Conservation (phyloP, 2,113 vertebrate genomes). For the Burhinus oedicnemus region DNA sequence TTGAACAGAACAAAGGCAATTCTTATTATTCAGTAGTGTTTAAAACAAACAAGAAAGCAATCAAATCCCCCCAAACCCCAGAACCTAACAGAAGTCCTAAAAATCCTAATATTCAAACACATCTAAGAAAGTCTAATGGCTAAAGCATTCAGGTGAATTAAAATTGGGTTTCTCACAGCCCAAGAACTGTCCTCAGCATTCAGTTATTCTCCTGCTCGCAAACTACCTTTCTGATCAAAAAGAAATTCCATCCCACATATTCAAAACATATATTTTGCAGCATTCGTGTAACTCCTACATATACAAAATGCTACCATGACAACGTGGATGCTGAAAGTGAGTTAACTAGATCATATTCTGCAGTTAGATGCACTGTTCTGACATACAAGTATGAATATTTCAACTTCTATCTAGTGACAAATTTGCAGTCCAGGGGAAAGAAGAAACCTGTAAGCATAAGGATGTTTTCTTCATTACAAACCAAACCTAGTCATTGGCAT, state of each 20-base stretch:
- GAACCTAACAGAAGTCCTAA: background rate
- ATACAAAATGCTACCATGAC: conserved; percentile 10
- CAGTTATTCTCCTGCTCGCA: background rate
- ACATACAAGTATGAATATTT: background rate
- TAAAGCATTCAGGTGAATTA: background rate
- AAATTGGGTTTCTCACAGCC: background rate
- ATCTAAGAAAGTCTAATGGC: background rate
- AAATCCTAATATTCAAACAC: background rate
- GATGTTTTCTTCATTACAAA: background rate
- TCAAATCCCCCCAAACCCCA: fast-evolving
- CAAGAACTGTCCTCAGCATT: background rate
- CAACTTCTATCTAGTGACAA: background rate
- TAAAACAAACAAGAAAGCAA: background rate
- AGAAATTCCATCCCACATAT: background rate
- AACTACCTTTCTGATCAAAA: background rate
- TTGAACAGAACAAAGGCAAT: background rate
- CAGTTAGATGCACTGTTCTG: background rate
- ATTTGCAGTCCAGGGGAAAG: background rate
- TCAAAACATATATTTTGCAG: background rate
- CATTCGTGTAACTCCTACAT: background rate
- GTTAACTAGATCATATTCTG: background rate
- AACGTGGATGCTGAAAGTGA: background rate
- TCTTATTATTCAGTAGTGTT: background rate
- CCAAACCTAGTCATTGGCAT: fast-evolving
- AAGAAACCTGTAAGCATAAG: fast-evolving